Evolutionary conservation across 1,140 invertebrate genomes (phyloP), one percentile per base, ranked within the genome.

Genomic region (Copidosoma floridanum): DNA sequence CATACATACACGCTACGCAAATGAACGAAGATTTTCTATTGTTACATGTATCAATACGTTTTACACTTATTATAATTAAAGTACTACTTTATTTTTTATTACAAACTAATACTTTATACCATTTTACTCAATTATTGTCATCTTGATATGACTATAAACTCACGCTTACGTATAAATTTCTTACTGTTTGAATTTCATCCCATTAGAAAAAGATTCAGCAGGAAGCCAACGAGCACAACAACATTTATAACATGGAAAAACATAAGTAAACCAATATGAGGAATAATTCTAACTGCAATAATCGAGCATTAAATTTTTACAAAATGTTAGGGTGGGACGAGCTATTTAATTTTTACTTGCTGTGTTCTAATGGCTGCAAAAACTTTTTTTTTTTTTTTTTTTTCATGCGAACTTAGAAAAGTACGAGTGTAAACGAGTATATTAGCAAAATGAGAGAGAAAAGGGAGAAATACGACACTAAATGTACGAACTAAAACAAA

Each of bases 21-120:
- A 40, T 41, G 11, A 29, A 54, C 35, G 20, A 46, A 53, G 18
- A 60, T 65, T 54, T 56, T 44, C 63, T 51, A 64, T 69, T 57
- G 52, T 63, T 63, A 63, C 61, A 57, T 66, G 55, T 58, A 52
- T 59, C 51, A 64, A 63, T 57, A 50, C 63, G n/a, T 58, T 59
- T 61, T 46, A 56, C 61, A 59, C 48, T 61, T 63, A 43, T 63
- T 64, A 65, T 58, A 58, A 68, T 27, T 58, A 41, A 7, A 26
- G 18, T 21, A 47, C 21, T 16, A 27, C 27, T 57, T 14, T 32
- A 32, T 8, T 51, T 52, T 56, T 21, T 60, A 64, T 41, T 52
- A 52, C 54, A 53, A 60, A 61, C n/a, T n/a, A n/a, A n/a, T n/a
- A n/a, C n/a, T n/a, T n/a, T n/a, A n/a, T 32, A n/a, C 35, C 0